A percentile compares a stretch with the other conserved stretches of the same genome.
Evolutionary conservation across 2,797 vertebrate species (phyloP).

Genomic region (Distichodus sexfasciatus): DNA sequence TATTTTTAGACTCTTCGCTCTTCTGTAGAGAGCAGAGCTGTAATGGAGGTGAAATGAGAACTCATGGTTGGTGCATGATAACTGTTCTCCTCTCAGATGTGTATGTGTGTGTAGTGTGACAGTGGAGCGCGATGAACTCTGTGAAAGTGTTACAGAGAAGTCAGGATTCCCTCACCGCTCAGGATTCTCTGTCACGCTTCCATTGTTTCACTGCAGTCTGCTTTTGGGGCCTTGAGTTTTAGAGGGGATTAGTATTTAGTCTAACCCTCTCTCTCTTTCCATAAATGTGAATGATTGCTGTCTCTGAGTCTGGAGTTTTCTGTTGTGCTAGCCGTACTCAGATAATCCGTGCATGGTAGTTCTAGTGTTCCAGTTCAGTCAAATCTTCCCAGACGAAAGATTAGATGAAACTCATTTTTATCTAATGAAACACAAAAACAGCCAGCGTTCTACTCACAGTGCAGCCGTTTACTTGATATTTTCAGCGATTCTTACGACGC

Average conservation of each 20-base stretch:
- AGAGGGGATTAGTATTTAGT: constrained; percentile 34
- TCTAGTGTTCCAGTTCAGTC: no score
- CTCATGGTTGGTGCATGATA: not conserved
- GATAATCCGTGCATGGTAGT: not conserved
- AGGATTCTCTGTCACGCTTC: constrained; percentile 14
- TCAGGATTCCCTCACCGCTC: constrained; percentile 45
- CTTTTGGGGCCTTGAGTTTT: constrained; percentile 38
- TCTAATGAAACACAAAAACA: no score
- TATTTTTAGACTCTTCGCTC: constrained; percentile 42
- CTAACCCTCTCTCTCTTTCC: not conserved
- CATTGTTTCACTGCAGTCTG: constrained; percentile 7
- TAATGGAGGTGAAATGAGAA: constrained; percentile 34
- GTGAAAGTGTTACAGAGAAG: constrained; percentile 35
- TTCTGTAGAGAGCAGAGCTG: constrained; percentile 12
- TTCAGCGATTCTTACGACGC: no score
- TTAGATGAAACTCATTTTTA: no score
- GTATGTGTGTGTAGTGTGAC: not conserved
- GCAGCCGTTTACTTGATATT: no score
- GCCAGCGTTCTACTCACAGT: no score
- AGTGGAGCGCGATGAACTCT: no score
- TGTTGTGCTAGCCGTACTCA: not conserved
- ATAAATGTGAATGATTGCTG: not conserved
- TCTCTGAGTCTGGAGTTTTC: not conserved
- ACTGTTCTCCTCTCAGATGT: constrained; percentile 24
- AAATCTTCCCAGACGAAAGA: no score